Conservation (phyloP, 2,113 vertebrate genomes). For the Apaloderma vittatum region DNA sequence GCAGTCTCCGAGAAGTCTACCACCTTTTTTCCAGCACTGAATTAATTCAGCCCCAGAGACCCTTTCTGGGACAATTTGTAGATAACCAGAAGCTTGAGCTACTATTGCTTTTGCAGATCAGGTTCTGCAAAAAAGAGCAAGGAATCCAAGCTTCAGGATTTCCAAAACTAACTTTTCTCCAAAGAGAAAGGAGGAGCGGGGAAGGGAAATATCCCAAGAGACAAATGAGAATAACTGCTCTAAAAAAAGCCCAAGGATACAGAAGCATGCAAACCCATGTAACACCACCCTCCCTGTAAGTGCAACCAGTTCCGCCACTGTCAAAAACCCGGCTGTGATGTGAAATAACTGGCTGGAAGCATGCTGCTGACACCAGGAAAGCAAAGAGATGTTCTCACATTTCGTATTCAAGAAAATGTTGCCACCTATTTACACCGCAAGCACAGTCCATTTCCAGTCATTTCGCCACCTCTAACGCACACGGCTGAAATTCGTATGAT, state of each 20-base stretch:
- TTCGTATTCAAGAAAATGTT: slow-evolving; percentile 36
- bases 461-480: slow-evolving; percentile 44
- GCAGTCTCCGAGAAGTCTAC: too few species aligned
- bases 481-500: not conserved
- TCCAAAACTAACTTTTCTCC: not conserved
- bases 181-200: not conserved
- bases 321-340: not conserved
- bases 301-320: not conserved
- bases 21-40: not conserved
- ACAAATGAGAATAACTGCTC: not conserved
- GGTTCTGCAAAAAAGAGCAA: not conserved
- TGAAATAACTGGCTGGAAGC: slow-evolving; percentile 4
- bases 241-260: not conserved
- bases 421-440: slow-evolving; percentile 43
- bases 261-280: not conserved
- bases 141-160: not conserved
- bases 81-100: not conserved
- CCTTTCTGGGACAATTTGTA: not conserved
- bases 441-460: slow-evolving; percentile 42
- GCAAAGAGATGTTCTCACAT: not conserved
- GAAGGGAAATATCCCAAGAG: not conserved
- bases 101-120: not conserved
- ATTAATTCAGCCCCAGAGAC: not conserved
- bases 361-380: slow-evolving; percentile 33
- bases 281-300: not conserved